These are phyloP conservation scores for Myotis vivesi DNA, from an alignment of 2,797 vertebrate genomes.

Conservation along the genomic window DNA sequence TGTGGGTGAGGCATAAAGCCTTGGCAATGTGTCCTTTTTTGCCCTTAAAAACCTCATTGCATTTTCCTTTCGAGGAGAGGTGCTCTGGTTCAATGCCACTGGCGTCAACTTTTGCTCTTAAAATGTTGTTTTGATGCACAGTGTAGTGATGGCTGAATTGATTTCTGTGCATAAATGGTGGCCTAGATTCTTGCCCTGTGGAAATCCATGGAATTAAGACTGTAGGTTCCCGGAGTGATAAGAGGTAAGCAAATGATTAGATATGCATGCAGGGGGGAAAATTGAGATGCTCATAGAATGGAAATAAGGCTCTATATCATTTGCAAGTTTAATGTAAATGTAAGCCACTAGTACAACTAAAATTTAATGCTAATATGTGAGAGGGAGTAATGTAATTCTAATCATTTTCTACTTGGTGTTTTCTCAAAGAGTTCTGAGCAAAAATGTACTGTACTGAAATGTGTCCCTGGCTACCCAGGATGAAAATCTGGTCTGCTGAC, in stretches of 20 bases:
- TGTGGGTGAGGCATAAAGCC: conserved; percentile 10
- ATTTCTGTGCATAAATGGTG: conserved; percentile 76
- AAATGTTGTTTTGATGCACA: conserved; percentile 74
- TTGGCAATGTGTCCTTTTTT: conserved; percentile 6
- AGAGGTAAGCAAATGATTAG: conserved; percentile 77
- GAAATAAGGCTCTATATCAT: conserved; percentile 70
- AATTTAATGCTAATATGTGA: conserved; percentile 74
- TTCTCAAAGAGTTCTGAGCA: conserved; percentile 50
- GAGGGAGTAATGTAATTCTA: conserved; percentile 58
- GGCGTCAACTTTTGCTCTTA: conserved; percentile 74
- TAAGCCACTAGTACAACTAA: conserved; percentile 66
- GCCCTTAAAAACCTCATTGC: conserved; percentile 40
- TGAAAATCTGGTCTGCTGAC: conserved; percentile 25
- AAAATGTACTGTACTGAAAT: conserved; percentile 41
- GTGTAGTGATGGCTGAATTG: conserved; percentile 71
- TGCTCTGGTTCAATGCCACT: conserved; percentile 64
- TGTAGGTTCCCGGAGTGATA: conserved; percentile 71
- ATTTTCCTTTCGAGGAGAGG: conserved; percentile 38
- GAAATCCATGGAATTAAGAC: conserved; percentile 76
- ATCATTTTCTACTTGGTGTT: conserved; percentile 63
- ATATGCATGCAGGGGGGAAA: conserved; percentile 62
- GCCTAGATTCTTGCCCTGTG: conserved; percentile 78
- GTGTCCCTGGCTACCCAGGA: neutral
- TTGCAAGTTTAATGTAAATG: conserved; percentile 77
- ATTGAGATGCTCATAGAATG: conserved; percentile 64